These are phyloP conservation scores for Myotis findleyi DNA, from an alignment of 2,797 vertebrate species.

Conservation along the genomic window DNA sequence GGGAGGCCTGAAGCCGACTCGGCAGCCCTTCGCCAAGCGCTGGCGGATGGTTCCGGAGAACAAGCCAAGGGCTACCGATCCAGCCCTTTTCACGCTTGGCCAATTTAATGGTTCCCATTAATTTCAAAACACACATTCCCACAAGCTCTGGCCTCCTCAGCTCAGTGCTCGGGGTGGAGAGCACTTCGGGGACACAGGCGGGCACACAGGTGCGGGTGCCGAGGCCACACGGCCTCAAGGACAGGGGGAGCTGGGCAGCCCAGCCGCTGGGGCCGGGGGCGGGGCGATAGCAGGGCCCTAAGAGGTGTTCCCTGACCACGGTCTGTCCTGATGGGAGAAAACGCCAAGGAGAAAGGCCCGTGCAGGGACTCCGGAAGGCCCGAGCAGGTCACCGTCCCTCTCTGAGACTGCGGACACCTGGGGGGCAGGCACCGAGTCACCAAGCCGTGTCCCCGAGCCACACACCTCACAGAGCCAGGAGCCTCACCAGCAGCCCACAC, in stretches of 20 bases:
- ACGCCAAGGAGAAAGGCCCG: neutral
- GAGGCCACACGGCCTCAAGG: slow-evolving; percentile 20
- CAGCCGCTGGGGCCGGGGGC: neutral
- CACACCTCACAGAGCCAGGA: neutral
- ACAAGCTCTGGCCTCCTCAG: slow-evolving; percentile 22
- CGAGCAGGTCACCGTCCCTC: neutral
- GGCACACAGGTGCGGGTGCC: neutral
- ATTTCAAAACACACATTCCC: slow-evolving; percentile 74
- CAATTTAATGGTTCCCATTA: slow-evolving; percentile 74
- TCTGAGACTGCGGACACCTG: neutral
- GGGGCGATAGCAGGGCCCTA: rapidly evolving
- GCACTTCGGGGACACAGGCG: neutral
- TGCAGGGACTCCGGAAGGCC: neutral
- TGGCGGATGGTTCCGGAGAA: neutral
- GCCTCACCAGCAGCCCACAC: neutral
- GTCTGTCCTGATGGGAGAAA: neutral
- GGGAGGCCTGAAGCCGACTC: neutral
- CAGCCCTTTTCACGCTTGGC: slow-evolving; percentile 66
- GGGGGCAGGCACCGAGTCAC: neutral
- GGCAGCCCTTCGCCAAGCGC: neutral
- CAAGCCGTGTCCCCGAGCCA: neutral
- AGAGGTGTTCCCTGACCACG: rapidly evolving
- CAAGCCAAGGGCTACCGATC: slow-evolving; percentile 54
- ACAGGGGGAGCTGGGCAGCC: neutral
- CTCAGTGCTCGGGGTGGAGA: neutral